Percentiles rank a stretch among this genome's conserved stretches.
Evolutionary conservation across 2,113 vertebrate species (phyloP).

Genomic region (Pyrgilauda ruficollis): DNA sequence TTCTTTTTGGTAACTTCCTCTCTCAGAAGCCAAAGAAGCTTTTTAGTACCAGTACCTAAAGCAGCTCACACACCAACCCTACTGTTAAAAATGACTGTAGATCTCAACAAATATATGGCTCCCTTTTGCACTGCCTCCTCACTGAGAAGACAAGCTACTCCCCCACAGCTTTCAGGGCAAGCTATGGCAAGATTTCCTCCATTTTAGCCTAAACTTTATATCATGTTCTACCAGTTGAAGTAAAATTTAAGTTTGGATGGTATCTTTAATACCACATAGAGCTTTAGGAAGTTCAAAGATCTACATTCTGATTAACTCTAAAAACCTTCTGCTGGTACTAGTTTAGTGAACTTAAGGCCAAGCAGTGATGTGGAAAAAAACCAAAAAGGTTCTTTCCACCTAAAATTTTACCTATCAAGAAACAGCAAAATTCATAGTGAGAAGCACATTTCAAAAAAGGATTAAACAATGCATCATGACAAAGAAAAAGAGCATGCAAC

Average conservation of each 20-base stretch:
- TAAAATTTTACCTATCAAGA: not conserved
- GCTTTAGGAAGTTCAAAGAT: not conserved
- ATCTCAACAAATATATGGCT: not conserved
- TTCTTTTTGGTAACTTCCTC: not conserved
- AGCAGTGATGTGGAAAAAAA: not conserved
- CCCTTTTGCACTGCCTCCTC: not conserved
- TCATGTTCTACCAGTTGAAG: not conserved
- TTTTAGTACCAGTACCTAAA: not conserved
- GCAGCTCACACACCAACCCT: not conserved
- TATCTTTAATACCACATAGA: not conserved
- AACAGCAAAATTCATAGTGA: not conserved
- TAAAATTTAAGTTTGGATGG: not conserved
- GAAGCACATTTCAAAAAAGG: not conserved
- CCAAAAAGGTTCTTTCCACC: not conserved
- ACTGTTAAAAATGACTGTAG: not conserved
- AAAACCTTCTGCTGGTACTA: not conserved
- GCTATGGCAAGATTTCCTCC: not conserved
- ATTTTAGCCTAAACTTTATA: not conserved
- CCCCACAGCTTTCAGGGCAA: not conserved
- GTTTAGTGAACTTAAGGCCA: not conserved
- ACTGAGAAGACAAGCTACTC: not conserved
- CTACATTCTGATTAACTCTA: not conserved
- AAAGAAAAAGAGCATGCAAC: not conserved
- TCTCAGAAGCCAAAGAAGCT: not conserved
- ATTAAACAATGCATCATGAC: not conserved